Evolutionary conservation across 1,140 invertebrate species (phyloP).

Genomic region (Daktulosphaira vitifoliae): DNA sequence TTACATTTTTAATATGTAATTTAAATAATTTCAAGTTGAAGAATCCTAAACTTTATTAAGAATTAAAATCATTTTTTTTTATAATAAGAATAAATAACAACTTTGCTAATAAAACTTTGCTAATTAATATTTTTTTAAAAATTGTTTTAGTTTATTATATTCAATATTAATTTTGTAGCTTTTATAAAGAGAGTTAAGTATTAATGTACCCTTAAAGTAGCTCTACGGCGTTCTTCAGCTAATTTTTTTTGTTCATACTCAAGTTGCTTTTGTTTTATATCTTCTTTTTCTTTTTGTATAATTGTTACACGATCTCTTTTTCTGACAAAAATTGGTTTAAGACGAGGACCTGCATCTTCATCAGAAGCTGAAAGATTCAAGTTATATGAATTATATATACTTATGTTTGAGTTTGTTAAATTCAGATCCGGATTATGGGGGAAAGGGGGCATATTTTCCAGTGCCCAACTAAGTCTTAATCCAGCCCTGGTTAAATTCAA

Average conservation of each 20-base stretch:
- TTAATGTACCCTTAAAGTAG: constrained; percentile 65
- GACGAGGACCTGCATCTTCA: constrained; percentile 74
- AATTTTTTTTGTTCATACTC: constrained; percentile 67
- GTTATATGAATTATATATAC: neutral
- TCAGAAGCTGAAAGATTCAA: constrained; percentile 60
- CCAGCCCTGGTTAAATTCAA: neutral
- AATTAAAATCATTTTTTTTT: too few relatives aligned
- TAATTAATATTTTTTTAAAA: too few relatives aligned
- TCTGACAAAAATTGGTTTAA: constrained; percentile 95
- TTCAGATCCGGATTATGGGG: too few relatives aligned
- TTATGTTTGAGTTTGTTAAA: neutral
- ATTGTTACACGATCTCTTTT: constrained; percentile 92
- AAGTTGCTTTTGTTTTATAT: constrained; percentile 70
- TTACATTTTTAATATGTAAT: too few relatives aligned
- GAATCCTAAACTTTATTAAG: too few relatives aligned
- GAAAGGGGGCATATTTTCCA: too few relatives aligned
- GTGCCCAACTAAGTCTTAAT: neutral
- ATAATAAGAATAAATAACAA: too few relatives aligned
- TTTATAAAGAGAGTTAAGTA: neutral
- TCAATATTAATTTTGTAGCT: too few relatives aligned
- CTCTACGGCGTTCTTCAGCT: constrained; percentile 70
- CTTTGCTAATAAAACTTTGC: too few relatives aligned
- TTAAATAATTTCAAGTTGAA: too few relatives aligned
- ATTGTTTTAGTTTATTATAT: too few relatives aligned
- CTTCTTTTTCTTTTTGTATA: constrained; percentile 85